Conservation (phyloP, 2,888 invertebrate genomes). For the Monochamus alternatus region DNA sequence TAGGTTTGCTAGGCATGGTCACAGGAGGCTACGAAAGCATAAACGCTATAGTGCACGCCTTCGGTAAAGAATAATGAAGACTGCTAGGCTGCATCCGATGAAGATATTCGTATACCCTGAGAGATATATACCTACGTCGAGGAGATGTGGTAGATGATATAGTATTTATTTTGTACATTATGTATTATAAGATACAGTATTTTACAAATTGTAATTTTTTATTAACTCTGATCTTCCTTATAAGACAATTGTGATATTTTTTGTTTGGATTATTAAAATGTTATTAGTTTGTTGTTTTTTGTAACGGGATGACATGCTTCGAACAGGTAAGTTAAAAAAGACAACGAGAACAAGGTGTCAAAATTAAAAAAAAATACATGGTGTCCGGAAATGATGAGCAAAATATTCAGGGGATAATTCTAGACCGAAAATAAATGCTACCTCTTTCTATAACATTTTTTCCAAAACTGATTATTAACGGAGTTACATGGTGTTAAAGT, state of each 20-base stretch:
- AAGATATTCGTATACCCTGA: constrained; percentile 11
- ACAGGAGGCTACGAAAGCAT: constrained; percentile 86
- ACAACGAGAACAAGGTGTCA: too few relatives aligned
- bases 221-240: constrained; percentile 25
- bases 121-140: background rate
- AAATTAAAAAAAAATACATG: too few relatives aligned
- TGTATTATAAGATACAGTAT: constrained; percentile 30
- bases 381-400: too few relatives aligned
- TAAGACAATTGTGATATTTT: constrained; percentile 21
- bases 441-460: too few relatives aligned
- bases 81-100: constrained; percentile 8
- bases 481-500: too few relatives aligned
- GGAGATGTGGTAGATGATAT: background rate
- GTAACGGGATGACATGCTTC: background rate
- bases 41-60: constrained; percentile 71
- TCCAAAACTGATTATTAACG: too few relatives aligned
- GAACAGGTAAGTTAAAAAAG: background rate
- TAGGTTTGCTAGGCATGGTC: constrained; percentile 81
- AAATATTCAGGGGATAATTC: too few relatives aligned
- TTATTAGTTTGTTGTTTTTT: constrained; percentile 6
- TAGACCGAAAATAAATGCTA: too few relatives aligned
- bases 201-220: constrained; percentile 24
- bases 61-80: constrained; percentile 32
- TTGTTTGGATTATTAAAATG: constrained; percentile 7
- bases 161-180: constrained; percentile 35